Conservation (phyloP, 2,113 vertebrate genomes). For the Tyto alba region DNA sequence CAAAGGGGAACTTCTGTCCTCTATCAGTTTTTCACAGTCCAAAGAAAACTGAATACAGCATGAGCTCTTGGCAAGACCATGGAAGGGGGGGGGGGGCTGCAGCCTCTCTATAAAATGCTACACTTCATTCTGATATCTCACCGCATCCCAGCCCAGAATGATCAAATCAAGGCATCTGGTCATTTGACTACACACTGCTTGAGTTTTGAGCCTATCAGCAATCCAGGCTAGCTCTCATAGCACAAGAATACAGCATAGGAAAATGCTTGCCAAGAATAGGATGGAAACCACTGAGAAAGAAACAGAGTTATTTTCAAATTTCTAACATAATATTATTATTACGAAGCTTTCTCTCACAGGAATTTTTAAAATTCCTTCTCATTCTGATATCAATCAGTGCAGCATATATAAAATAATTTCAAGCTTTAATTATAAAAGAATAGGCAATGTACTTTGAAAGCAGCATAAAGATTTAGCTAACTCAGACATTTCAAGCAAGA, state of each 20-base stretch:
- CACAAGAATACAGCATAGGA: not conserved
- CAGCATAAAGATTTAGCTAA: not conserved
- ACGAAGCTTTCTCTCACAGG: not conserved
- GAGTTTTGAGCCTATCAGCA: not conserved
- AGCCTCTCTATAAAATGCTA: not conserved
- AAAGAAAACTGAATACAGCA: not conserved
- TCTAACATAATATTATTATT: not conserved
- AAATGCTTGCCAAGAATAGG: slow-evolving; percentile 9
- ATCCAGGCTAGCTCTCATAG: not conserved
- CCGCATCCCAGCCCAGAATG: not conserved
- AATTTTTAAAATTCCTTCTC: not conserved
- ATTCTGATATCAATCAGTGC: not conserved
- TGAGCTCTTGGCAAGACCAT: not conserved
- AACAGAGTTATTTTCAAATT: not conserved
- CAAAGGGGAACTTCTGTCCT: not conserved
- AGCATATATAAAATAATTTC: slow-evolving; percentile 1
- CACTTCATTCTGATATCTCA: not conserved
- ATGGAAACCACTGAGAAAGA: not conserved
- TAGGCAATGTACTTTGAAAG: not conserved
- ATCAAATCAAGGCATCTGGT: not conserved
- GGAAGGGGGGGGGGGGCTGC: not conserved
- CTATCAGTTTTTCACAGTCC: not conserved
- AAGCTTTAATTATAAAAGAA: slow-evolving; percentile 32
- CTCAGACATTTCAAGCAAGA: not conserved
- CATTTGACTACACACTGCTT: not conserved